A percentile compares a stretch with the other conserved stretches of the same genome.
These are phyloP conservation scores for Melanargia galathea DNA, from an alignment of 2,888 invertebrate genomes.

Conservation along the genomic window DNA sequence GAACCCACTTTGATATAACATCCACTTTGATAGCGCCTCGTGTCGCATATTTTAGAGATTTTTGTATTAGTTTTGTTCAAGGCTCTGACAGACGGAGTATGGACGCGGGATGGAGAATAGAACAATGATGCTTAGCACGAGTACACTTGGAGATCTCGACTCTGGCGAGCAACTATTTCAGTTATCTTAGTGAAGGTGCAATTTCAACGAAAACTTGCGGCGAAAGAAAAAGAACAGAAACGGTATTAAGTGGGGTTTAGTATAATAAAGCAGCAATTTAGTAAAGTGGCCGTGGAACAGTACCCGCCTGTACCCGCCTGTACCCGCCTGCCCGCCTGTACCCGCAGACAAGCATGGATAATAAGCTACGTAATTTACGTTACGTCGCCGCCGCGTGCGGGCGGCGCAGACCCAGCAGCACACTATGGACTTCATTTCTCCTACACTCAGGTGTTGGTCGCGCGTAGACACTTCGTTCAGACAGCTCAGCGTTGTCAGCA, in stretches of 20 bases:
- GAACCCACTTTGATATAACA: too few species aligned
- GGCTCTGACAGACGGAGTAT: not conserved
- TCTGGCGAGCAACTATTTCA: not conserved
- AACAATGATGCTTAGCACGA: too few species aligned
- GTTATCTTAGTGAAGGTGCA: not conserved
- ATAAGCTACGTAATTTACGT: not conserved
- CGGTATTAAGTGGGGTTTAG: constrained; percentile 8
- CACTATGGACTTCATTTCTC: too few species aligned
- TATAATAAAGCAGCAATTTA: constrained; percentile 27
- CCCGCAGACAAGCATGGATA: not conserved
- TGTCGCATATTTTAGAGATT: too few species aligned
- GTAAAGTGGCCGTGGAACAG: constrained; percentile 32
- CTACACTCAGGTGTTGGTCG: too few species aligned
- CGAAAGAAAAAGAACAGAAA: not conserved
- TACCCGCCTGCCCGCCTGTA: too few species aligned
- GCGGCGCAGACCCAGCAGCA: not conserved
- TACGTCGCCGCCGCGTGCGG: not conserved
- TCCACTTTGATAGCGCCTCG: too few species aligned
- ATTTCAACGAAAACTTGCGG: constrained; percentile 2
- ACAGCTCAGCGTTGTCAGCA: too few species aligned
- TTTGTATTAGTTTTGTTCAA: not conserved
- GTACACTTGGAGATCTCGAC: too few species aligned
- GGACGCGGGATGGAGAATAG: too few species aligned
- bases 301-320: too few species aligned
- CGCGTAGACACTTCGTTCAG: too few species aligned